These are phyloP conservation scores for Tachuris rubrigastra DNA, from an alignment of 2,113 vertebrate species.

Conservation along the genomic window DNA sequence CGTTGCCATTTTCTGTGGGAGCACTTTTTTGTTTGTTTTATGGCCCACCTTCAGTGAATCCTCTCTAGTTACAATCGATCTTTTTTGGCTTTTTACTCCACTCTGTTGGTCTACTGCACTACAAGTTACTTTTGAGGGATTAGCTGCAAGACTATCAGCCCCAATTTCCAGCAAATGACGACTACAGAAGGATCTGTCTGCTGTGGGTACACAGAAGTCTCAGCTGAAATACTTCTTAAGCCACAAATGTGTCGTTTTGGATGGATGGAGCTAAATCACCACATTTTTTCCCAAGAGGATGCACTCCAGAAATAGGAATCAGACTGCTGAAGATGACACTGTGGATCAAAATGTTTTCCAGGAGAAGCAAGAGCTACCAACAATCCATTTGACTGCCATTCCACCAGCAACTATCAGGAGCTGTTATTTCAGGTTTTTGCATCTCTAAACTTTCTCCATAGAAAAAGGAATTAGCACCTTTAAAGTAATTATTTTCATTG, in stretches of 20 bases:
- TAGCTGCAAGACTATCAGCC: neutral
- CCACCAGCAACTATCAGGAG: neutral
- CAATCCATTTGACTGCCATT: neutral
- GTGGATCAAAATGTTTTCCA: neutral
- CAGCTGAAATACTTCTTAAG: neutral
- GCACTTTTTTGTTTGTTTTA: constrained; percentile 43
- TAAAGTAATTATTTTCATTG: too few species aligned
- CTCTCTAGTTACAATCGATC: neutral
- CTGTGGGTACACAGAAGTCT: neutral
- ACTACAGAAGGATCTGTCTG: neutral
- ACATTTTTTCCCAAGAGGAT: neutral
- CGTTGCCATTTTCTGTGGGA: constrained; percentile 20
- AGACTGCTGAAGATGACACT: neutral
- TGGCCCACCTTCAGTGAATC: constrained; percentile 46
- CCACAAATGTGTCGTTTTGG: neutral
- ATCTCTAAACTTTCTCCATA: neutral
- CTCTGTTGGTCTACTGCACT: neutral
- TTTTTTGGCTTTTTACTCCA: neutral
- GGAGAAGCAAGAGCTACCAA: neutral
- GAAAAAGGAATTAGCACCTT: neutral
- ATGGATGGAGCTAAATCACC: neutral
- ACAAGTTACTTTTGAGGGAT: neutral
- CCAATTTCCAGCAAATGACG: neutral
- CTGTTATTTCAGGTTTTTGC: neutral
- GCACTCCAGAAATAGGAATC: neutral